A percentile compares a stretch with the other conserved stretches of the same genome.
Evolutionary conservation across 2,113 vertebrate genomes (phyloP).

Genomic region (Perca flavescens): DNA sequence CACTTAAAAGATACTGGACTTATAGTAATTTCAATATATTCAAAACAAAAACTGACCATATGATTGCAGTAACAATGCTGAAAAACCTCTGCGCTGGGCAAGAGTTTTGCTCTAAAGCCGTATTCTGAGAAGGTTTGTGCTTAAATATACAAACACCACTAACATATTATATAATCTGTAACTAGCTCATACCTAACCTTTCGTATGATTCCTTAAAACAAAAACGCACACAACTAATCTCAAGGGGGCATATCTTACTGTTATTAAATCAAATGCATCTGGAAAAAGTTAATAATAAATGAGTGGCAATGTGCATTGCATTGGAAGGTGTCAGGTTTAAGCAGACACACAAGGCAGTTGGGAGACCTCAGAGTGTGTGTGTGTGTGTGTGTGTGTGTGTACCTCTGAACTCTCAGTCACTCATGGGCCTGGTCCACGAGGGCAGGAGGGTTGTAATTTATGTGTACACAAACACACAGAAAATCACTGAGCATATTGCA

Average conservation of each 20-base stretch:
- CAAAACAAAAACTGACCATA: constrained; percentile 24
- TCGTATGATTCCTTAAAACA: constrained; percentile 55
- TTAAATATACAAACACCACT: neutral
- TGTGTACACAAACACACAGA: constrained; percentile 13
- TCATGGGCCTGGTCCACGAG: constrained; percentile 4
- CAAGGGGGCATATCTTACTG: constrained; percentile 12
- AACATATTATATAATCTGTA: constrained; percentile 25
- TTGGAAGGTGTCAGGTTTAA: constrained; percentile 24
- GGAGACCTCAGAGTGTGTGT: constrained; percentile 16
- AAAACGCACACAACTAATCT: constrained; percentile 38
- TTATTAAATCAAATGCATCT: constrained; percentile 35
- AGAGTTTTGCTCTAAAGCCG: neutral
- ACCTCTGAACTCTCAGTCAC: constrained; percentile 18
- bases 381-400: constrained; percentile 2
- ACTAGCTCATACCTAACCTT: constrained; percentile 41
- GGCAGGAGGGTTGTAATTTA: constrained; percentile 4
- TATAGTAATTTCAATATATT: neutral
- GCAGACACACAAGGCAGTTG: constrained; percentile 36
- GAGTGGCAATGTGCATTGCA: constrained; percentile 28
- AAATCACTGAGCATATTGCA: constrained; percentile 72
- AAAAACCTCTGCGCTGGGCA: constrained; percentile 14
- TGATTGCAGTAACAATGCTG: constrained; percentile 1
- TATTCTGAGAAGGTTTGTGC: constrained; percentile 6
- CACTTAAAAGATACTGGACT: neutral
- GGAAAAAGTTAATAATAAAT: constrained; percentile 6